These are phyloP conservation scores for Ceuthmochares aereus DNA, from an alignment of 2,113 vertebrate species.

Conservation along the genomic window DNA sequence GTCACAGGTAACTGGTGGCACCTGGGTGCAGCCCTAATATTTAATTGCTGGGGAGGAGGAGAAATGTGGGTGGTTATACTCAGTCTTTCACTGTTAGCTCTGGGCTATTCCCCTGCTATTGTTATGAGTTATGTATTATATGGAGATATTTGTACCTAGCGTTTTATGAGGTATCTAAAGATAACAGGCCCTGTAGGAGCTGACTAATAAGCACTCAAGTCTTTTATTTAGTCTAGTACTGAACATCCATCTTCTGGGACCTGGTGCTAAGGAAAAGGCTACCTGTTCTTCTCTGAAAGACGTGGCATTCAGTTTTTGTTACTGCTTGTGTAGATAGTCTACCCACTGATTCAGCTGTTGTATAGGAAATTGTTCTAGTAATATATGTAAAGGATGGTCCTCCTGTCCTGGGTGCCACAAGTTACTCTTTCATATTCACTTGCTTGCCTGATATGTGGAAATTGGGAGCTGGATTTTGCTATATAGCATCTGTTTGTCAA, in stretches of 20 bases:
- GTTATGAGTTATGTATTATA: accelerated
- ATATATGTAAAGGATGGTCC: background rate
- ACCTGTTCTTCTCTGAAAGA: background rate
- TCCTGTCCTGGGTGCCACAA: background rate
- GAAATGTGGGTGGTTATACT: too few relatives aligned
- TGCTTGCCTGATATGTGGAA: background rate
- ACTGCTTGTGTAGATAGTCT: background rate
- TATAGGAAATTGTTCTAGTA: background rate
- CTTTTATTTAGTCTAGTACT: background rate
- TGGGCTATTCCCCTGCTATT: background rate
- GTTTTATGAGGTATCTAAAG: background rate
- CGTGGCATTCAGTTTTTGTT: background rate
- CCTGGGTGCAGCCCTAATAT: background rate
- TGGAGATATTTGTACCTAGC: background rate
- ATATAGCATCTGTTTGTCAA: background rate
- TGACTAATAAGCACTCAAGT: background rate
- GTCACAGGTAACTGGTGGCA: background rate
- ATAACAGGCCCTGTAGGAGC: background rate
- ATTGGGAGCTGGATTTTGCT: background rate
- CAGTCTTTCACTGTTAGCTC: background rate
- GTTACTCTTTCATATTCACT: background rate
- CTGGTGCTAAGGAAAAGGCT: background rate
- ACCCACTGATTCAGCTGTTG: background rate
- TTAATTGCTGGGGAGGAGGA: background rate
- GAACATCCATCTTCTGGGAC: background rate